Percentiles rank a stretch among this genome's conserved stretches.
Conservation (phyloP, 2,113 vertebrate genomes). For the Bubo bubo region DNA sequence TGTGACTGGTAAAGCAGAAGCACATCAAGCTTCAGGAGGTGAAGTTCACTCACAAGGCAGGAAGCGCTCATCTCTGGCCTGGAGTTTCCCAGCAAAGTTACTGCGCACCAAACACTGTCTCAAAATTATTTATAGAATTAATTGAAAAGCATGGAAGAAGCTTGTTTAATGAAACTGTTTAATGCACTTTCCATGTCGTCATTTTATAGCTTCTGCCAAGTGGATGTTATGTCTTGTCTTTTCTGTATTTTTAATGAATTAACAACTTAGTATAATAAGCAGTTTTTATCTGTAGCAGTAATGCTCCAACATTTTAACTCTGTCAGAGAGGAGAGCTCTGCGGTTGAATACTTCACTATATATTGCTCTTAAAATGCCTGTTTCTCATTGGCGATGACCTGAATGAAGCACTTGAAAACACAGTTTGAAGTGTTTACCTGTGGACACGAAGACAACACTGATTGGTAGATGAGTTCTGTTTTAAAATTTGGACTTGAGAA, state of each 20-base stretch:
- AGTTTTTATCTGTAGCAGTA: neutral
- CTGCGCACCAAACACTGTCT: accelerated
- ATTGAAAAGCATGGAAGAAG: neutral
- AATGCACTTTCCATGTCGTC: neutral
- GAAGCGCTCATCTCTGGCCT: neutral
- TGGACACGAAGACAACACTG: accelerated
- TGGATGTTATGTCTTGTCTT: neutral
- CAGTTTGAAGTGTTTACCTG: neutral
- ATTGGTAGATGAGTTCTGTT: accelerated
- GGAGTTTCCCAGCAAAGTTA: neutral
- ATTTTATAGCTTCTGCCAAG: neutral
- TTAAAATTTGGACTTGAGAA: neutral
- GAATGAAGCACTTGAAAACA: neutral
- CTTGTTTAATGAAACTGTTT: neutral
- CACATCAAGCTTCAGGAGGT: accelerated
- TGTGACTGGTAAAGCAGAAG: neutral
- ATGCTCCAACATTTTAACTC: neutral
- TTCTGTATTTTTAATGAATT: neutral
- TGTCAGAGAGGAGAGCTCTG: neutral
- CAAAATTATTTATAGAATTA: neutral
- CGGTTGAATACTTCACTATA: accelerated
- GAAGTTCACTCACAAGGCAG: neutral
- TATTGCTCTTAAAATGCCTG: neutral
- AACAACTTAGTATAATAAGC: neutral
- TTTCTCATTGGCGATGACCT: accelerated